Evolutionary conservation across 2,888 invertebrate species (phyloP).

Genomic region (Rhamnusium bicolor): DNA sequence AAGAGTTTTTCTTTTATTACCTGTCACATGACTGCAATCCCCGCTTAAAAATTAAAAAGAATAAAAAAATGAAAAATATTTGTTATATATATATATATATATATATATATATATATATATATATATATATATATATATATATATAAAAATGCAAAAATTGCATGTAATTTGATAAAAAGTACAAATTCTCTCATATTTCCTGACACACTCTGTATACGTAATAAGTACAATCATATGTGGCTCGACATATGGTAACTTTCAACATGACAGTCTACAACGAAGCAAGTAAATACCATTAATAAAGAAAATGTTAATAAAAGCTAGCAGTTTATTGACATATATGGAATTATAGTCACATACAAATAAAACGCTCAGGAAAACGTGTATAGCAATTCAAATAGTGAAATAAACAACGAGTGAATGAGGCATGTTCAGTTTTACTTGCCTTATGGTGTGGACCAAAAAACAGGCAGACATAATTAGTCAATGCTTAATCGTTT

Average conservation of each 20-base stretch:
- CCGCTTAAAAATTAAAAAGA: too few relatives aligned
- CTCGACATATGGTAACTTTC: background rate
- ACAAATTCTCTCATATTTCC: background rate
- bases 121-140: too few relatives aligned
- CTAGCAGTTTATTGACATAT: constrained; percentile 33
- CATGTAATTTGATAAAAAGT: too few relatives aligned
- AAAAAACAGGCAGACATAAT: too few relatives aligned
- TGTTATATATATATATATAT: too few relatives aligned
- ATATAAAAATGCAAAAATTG: too few relatives aligned
- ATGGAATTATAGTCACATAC: constrained; percentile 29
- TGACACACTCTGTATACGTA: background rate
- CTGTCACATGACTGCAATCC: too few relatives aligned
- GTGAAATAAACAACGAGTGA: constrained; percentile 19
- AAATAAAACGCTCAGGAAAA: constrained; percentile 23
- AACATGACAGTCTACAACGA: background rate
- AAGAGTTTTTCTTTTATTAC: too few relatives aligned
- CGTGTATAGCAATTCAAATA: constrained; percentile 27
- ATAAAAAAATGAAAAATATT: too few relatives aligned
- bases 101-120: too few relatives aligned
- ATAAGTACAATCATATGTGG: background rate
- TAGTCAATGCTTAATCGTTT: too few relatives aligned
- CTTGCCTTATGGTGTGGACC: background rate
- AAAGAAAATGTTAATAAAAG: constrained; percentile 16
- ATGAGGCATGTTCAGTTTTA: background rate
- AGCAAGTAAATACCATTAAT: constrained; percentile 12